A percentile compares a stretch with the other conserved stretches of the same genome.
Evolutionary conservation across 2,113 vertebrate genomes (phyloP).

Genomic region (Pholis gunnellus): DNA sequence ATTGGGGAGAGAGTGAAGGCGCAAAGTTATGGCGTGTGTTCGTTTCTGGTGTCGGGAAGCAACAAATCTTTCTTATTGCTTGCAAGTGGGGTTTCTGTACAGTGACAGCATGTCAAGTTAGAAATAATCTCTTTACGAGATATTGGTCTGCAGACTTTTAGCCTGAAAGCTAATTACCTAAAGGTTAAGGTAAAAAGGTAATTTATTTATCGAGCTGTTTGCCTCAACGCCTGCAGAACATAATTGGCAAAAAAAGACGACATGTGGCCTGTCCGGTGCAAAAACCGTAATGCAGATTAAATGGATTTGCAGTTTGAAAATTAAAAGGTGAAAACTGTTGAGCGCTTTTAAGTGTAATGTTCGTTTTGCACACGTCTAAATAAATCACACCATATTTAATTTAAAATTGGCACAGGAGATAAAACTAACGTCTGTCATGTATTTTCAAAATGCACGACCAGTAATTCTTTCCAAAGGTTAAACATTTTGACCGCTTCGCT

Average conservation of each 20-base stretch:
- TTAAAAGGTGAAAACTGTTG: neutral
- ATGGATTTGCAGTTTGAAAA: neutral
- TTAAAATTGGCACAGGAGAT: slow-evolving; percentile 10
- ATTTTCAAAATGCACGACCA: slow-evolving; percentile 11
- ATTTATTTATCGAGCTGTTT: slow-evolving; percentile 31
- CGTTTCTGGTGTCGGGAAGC: slow-evolving; percentile 72
- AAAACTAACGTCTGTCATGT: slow-evolving; percentile 4
- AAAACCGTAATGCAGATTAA: slow-evolving; percentile 19
- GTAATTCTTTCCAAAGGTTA: neutral
- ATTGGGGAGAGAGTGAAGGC: slow-evolving; percentile 27
- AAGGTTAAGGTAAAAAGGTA: slow-evolving; percentile 15
- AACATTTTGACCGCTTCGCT: slow-evolving; percentile 22
- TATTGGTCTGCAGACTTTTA: neutral
- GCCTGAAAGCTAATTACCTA: neutral
- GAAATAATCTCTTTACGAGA: slow-evolving; percentile 1
- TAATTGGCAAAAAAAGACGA: slow-evolving; percentile 25
- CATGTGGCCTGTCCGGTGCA: slow-evolving; percentile 7
- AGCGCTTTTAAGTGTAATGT: neutral
- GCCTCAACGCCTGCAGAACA: neutral
- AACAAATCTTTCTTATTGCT: slow-evolving; percentile 72
- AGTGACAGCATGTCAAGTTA: neutral
- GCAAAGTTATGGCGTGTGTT: slow-evolving; percentile 61
- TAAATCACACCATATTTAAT: neutral
- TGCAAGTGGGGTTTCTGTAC: slow-evolving; percentile 31
- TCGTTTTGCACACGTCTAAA: slow-evolving; percentile 4